Evolutionary conservation across 64 coral and sea anemone genomes (phyloP), one percentile per base, ranked within the genome.

Genomic region (Porites australiensis): DNA sequence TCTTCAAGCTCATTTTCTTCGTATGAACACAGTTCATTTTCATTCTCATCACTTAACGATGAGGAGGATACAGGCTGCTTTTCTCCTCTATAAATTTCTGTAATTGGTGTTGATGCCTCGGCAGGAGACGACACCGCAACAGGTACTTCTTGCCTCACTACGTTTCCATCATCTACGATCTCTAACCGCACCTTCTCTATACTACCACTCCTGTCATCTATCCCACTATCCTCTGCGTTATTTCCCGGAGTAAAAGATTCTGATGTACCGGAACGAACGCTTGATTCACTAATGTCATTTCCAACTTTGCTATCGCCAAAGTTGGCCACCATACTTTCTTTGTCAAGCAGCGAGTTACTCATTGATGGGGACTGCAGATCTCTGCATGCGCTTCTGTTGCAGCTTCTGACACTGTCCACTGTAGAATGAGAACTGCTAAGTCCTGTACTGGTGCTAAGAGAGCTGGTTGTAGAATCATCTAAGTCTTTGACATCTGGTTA

Each of bases 191-290:
- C 81, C 62, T 68, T 84, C 43, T 84, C 88, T 45, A 58, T 1
- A 14, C 88, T 90, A n/a, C 63, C 88, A 72, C 88, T 58, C 27
- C 64, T 80, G 64, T 78, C 88, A 57, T 71, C 88, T n/a, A 90
- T 90, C 3, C 88, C 88, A 11, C 88, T 90, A n/a, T 90, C 88
- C 15, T 90, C 88, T 2, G 88, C 79, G 68, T 58, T 81, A 4
- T 64, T 43, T 22, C 4, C 62, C 13, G 45, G n/a, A 68, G 62
- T 84, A 19, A 49, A 84, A 2, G 62, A 68, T 20, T 44, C 81
- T 68, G 63, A 50, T 45, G 19, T 14, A 12, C 67, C 6, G 4
- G 62, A 84, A 1, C 18, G 45, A 67, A 84, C 67, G 46, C 81
- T 84, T 2, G 81, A 50, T 84, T 69, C 81, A 68, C 45, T 23